phyloP scores from a whole-genome alignment of 1,140 invertebrate genomes.

The Drosophila sechellia region DNA sequence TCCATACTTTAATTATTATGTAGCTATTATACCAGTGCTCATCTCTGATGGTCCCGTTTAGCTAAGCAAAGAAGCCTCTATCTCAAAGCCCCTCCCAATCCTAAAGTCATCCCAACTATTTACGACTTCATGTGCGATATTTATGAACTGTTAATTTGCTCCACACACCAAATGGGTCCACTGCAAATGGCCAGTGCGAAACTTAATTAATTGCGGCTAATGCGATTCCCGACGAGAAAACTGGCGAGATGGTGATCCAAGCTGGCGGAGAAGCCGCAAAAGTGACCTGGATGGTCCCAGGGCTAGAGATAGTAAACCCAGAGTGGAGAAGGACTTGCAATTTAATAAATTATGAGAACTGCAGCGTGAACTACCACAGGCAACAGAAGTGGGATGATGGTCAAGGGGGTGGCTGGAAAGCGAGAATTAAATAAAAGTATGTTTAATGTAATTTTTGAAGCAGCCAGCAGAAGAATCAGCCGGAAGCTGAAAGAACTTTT shows the following conservation, averaged over 20 bases:
- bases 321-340: constrained; percentile 20
- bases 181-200: constrained; percentile 67
- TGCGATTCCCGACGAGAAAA: constrained; percentile 49
- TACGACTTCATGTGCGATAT: constrained; percentile 58
- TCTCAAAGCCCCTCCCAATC: background rate
- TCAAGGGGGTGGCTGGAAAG: constrained; percentile 31
- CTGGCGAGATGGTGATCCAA: constrained; percentile 6
- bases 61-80: background rate
- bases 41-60: constrained; percentile 5
- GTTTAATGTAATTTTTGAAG: constrained; percentile 71
- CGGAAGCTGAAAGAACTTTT: constrained; percentile 31
- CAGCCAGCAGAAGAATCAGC: constrained; percentile 32
- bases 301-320: constrained; percentile 24
- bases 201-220: constrained; percentile 81
- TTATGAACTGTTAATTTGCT: constrained; percentile 77
- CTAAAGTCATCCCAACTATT: constrained; percentile 34
- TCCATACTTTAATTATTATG: no score
- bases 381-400: background rate
- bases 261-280: constrained; percentile 44
- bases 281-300: constrained; percentile 30
- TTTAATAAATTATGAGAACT: constrained; percentile 70
- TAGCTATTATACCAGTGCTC: background rate
- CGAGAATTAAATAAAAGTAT: constrained; percentile 77
- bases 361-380: constrained; percentile 48
- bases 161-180: constrained; percentile 48